A percentile compares a stretch with the other conserved stretches of the same genome.
phyloP scores from a whole-genome alignment of 1,140 invertebrate species.

The Trachelipus rathkii region DNA sequence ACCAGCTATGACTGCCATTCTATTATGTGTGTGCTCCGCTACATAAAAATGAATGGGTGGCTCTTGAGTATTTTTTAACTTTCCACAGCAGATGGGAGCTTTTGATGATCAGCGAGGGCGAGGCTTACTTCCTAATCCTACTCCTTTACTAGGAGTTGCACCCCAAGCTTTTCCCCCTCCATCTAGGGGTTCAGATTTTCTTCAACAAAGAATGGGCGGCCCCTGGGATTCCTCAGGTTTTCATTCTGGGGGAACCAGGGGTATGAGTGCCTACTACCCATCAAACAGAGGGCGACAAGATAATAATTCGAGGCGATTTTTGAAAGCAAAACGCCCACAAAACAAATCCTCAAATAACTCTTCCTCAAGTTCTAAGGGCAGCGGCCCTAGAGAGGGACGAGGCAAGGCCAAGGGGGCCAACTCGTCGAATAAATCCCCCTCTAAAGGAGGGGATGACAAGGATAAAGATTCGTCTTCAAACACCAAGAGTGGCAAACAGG shows the following conservation, averaged over 20 bases:
- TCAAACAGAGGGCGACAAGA: neutral
- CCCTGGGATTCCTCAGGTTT: neutral
- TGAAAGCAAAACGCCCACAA: neutral
- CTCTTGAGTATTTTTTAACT: neutral
- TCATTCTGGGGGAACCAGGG: neutral
- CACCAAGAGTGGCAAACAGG: neutral
- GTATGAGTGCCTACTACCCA: neutral
- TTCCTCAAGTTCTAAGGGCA: neutral
- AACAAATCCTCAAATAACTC: neutral
- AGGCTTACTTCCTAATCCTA: neutral
- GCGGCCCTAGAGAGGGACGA: neutral
- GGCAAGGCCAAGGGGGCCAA: neutral
- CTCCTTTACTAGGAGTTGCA: neutral
- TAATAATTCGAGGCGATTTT: neutral
- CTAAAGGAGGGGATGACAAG: neutral
- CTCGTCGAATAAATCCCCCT: neutral
- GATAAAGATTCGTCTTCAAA: neutral
- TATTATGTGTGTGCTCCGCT: neutral
- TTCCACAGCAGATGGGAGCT: neutral
- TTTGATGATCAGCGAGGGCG: neutral
- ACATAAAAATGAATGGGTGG: neutral
- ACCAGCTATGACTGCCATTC: neutral
- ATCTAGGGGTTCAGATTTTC: neutral
- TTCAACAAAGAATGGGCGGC: constrained; percentile 1
- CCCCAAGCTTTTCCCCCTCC: neutral